phyloP scores from a whole-genome alignment of 2,888 invertebrate genomes.

The Iselma pallidipennis region DNA sequence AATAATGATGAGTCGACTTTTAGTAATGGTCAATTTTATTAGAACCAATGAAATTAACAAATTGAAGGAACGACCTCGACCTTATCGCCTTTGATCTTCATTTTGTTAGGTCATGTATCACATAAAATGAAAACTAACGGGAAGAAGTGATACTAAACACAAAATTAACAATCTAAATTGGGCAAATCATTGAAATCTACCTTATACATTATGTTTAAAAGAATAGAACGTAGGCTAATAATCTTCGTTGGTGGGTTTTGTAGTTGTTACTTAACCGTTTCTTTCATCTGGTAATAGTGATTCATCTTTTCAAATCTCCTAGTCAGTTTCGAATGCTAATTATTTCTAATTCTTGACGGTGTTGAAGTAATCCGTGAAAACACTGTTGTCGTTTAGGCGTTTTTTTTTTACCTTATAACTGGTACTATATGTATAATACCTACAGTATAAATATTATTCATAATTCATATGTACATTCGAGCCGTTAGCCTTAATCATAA shows the following conservation, averaged over 20 bases:
- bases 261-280: no score
- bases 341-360: neutral
- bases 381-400: neutral
- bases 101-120: no score
- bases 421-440: neutral
- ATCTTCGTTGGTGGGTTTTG: no score
- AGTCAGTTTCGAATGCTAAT: neutral
- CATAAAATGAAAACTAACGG: no score
- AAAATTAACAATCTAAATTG: neutral
- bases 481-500: constrained; percentile 12
- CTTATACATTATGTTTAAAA: no score
- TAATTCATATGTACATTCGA: constrained; percentile 7
- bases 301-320: no score
- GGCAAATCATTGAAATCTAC: no score
- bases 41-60: neutral
- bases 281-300: no score
- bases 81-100: neutral
- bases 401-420: neutral
- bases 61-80: neutral
- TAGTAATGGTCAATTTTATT: neutral
- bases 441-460: constrained; percentile 2
- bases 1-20: no score
- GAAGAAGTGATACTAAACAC: no score
- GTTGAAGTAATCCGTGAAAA: constrained; percentile 1
- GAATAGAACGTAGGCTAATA: no score